Base-by-base conservation (phyloP, 2,888 invertebrate species). In the Macrosoma leucophasiata region DNA sequence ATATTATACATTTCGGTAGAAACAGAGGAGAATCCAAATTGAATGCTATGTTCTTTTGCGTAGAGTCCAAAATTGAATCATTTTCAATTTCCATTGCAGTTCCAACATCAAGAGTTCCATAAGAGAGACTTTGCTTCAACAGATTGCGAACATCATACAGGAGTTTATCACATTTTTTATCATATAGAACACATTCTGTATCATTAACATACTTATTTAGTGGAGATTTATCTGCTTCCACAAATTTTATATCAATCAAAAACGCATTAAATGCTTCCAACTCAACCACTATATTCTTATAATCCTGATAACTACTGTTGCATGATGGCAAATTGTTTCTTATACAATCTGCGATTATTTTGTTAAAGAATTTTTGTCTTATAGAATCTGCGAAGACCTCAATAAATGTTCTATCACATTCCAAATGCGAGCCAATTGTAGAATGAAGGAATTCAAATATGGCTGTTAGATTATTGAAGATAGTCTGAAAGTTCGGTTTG, bases 371-470 rank as follows among this genome's bases (percentile, higher is more conserved):
- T 33, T 72, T 76, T 1, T 72, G 58, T 14, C 64, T 52, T 2
- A 76, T 69, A 1, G 67, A 70, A 20, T 79, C 73, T 0, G 78
- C 70, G 39, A 85, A 76, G 0, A 79, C 62, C 50, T 73, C 68
- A 18, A 84, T 73, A 20, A 85, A 84, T 13, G 71, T 69, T 34
- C 64, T 58, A 10, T 73, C 71, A 31, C 61, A 58, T 29, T 79
- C 72, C 53, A 84, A 72, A 22, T 73, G 70, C 1, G 68, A 65
- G 0, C 81, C 82, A 2, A 85, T 51, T 0, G 79, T 79, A 7
- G 77, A 73, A 25, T 82, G 73, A 0, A 85, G 50, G 36, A 84
- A 85, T 42, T 84, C 85, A 62, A 85, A 84, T 26, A 82, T 65
- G 2, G 76, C 77, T 2, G 71, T 79, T 25, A 85, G 52, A 53